Conservation (phyloP, 1,140 invertebrate species). For the Pogonomyrmex barbatus region DNA sequence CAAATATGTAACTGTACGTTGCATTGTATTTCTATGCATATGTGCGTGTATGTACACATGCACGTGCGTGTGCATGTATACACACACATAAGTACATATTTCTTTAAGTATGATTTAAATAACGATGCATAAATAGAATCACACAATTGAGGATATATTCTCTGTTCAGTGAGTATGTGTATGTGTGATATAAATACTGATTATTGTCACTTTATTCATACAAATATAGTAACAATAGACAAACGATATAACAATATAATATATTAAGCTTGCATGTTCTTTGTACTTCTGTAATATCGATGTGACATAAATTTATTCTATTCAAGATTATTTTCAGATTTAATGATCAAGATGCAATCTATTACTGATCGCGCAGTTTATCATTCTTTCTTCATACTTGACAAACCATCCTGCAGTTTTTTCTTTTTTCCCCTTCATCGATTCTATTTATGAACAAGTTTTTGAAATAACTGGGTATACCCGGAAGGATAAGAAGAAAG, state of each 20-base stretch:
- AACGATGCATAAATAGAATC: no score
- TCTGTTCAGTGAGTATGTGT: no score
- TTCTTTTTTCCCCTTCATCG: slow-evolving; percentile 3
- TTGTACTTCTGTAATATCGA: not conserved
- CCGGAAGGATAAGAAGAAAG: not conserved
- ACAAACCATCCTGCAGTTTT: not conserved
- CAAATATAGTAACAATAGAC: not conserved
- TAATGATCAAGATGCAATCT: slow-evolving; percentile 1
- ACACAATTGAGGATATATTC: no score
- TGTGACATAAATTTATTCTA: not conserved
- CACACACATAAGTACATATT: no score
- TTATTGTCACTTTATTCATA: no score
- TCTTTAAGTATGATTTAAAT: no score
- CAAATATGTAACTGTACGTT: no score
- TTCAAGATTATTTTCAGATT: not conserved
- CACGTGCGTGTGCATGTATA: no score
- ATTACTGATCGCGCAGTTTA: not conserved
- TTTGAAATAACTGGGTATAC: not conserved
- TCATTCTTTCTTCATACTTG: not conserved
- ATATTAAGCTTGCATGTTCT: not conserved
- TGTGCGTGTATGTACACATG: no score
- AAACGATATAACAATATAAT: not conserved
- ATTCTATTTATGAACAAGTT: not conserved
- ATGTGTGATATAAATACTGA: no score
- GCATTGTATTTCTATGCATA: no score